Conservation (phyloP, 2,888 invertebrate genomes). For the Palloptera scutellata region DNA sequence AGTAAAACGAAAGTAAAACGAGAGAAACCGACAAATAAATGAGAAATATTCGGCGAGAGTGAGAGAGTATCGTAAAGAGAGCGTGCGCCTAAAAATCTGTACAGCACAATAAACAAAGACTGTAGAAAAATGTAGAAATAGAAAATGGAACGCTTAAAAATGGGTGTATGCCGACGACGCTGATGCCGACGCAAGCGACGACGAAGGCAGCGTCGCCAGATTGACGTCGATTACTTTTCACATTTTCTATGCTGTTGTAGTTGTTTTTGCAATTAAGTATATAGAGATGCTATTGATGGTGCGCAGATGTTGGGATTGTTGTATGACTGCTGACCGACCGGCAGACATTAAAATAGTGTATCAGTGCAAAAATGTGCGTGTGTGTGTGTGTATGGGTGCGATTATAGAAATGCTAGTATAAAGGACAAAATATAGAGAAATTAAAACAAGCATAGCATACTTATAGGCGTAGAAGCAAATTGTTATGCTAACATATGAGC, state of each 20-base stretch:
- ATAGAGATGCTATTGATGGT: too few species aligned
- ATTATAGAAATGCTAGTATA: too few species aligned
- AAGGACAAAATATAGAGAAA: too few species aligned
- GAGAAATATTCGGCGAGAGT: constrained; percentile 1
- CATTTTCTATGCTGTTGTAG: too few species aligned
- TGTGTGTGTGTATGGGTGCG: constrained; percentile 1
- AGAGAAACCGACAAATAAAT: background rate
- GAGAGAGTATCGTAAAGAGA: background rate
- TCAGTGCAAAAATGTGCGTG: background rate
- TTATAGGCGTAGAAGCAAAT: background rate
- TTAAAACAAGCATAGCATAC: too few species aligned
- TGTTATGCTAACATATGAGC: background rate
- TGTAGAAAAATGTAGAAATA: constrained; percentile 30
- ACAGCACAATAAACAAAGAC: constrained; percentile 27
- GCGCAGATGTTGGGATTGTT: constrained; percentile 10
- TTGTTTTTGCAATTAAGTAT: too few species aligned
- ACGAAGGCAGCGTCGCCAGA: constrained; percentile 2
- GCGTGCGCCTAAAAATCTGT: constrained; percentile 42
- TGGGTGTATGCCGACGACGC: constrained; percentile 54
- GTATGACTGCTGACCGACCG: background rate
- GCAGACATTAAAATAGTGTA: background rate
- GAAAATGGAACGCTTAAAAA: constrained; percentile 47
- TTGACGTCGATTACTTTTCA: background rate
- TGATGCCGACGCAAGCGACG: constrained; percentile 25
- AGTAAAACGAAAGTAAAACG: background rate